A percentile compares a stretch with the other conserved stretches of the same genome.
phyloP scores from a whole-genome alignment of 2,797 vertebrate genomes.

The Rhyacichthys aspro region DNA sequence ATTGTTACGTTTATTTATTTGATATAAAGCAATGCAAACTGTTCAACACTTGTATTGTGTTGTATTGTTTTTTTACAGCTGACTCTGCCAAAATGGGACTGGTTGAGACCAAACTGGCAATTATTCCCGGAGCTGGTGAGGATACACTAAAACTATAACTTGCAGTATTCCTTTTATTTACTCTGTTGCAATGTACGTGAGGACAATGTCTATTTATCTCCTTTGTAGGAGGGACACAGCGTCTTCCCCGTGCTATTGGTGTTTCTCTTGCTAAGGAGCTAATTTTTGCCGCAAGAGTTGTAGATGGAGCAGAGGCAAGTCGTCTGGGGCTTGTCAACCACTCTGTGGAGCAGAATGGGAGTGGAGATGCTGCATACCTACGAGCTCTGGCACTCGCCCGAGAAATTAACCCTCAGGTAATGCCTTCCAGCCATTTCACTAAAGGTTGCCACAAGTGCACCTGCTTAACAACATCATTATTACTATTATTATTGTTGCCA shows the following conservation, averaged over 20 bases:
- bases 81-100: conserved; percentile 94
- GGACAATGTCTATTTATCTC: not conserved
- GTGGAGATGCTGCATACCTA: conserved; percentile 91
- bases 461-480: not conserved
- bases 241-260: conserved; percentile 89
- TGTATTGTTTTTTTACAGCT: conserved; percentile 72
- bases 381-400: conserved; percentile 89
- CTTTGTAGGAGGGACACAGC: conserved; percentile 89
- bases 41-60: not conserved
- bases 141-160: not conserved
- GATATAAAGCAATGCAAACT: too few species aligned
- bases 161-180: not conserved
- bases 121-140: conserved; percentile 97
- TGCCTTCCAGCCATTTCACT: not conserved
- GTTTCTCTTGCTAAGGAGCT: conserved; percentile 93
- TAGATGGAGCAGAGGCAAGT: conserved; percentile 89
- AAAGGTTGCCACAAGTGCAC: too few species aligned
- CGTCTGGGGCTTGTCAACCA: conserved; percentile 89
- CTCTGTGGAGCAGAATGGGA: conserved; percentile 89
- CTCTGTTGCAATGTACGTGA: not conserved
- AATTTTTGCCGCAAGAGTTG: conserved; percentile 89
- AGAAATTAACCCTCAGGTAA: conserved; percentile 96
- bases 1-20: too few species aligned
- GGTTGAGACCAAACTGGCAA: conserved; percentile 94
- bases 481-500: conserved; percentile 19